Evolutionary conservation across 2,888 invertebrate species (phyloP).

Genomic region (Epiblema foenella): DNA sequence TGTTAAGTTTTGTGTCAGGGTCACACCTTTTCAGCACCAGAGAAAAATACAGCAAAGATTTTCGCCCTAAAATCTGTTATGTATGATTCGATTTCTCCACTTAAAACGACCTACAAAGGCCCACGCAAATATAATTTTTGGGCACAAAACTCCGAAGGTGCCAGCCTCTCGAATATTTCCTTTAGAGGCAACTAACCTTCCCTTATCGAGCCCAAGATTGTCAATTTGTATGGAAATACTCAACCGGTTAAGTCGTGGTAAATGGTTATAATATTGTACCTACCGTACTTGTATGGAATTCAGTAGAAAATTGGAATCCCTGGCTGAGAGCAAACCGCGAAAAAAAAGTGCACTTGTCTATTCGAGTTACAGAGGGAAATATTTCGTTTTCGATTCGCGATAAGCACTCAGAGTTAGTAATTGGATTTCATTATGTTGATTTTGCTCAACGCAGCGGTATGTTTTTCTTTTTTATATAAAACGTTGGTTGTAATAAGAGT

Average conservation of each 20-base stretch:
- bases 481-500: too few relatives aligned
- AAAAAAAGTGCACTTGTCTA: too few relatives aligned
- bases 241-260: constrained; percentile 18
- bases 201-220: constrained; percentile 33
- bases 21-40: not conserved
- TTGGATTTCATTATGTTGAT: constrained; percentile 22
- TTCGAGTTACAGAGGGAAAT: too few relatives aligned
- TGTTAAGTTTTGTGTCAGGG: not conserved
- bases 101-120: not conserved
- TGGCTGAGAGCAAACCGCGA: too few relatives aligned
- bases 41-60: not conserved
- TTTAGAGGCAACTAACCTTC: constrained; percentile 23
- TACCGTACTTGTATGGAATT: constrained; percentile 30
- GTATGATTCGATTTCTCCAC: not conserved
- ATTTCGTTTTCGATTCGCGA: too few relatives aligned
- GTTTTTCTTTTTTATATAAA: too few relatives aligned
- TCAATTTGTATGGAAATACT: constrained; percentile 42
- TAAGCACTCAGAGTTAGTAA: constrained; percentile 1
- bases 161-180: constrained; percentile 22
- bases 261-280: constrained; percentile 38
- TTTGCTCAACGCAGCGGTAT: too few relatives aligned
- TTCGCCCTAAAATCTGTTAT: not conserved
- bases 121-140: constrained; percentile 25
- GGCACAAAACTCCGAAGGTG: constrained; percentile 5
- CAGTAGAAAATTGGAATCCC: constrained; percentile 34